Evolutionary conservation across 2,888 invertebrate species (phyloP), one percentile per base, ranked within the genome.

Genomic region (Lomographa bimaculata): DNA sequence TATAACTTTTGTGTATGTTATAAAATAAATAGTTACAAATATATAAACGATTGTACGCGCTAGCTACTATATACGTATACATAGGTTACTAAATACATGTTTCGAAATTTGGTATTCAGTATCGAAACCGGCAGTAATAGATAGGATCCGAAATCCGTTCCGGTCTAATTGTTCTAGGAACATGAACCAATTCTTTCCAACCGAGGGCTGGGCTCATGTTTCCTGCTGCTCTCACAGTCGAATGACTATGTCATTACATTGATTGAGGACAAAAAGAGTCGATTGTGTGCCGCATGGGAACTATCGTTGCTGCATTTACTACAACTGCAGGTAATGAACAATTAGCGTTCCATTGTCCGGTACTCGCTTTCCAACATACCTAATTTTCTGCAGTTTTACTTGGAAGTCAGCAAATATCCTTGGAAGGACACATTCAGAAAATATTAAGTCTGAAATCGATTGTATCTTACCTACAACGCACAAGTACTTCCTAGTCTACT

Each of bases 181-280:
- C 92, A 90, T 73, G 93, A 93, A 92, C 89, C 90, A 42, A 87
- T 92, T 61, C 93, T 94, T 27, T 94, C 94, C 77, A 93, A 80
- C 92, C 91, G 91, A 91, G 73, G 93, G 93, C 64, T 90, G 90
- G 59, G 93, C 93, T 50, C 80, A 56, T 92, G 42, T 94, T 94
- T 78, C 94, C 93, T 61, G 94, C 91, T 35, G 91, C 93, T 50
- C 93, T 93, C 75, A 80, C 93, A 59, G 91, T 38, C 16, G 21
- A 42, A 26, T 27, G 33, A 92, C 87, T 35, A 82, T 86, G 70
- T 79, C 60, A 72, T 70, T 75, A 66, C 68, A 72, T 72, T 58
- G 70, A 67, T 60, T 46, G 74, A 63, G 60, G 64, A 81, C 73
- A 85, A 84, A 84, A 84, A 81, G 54, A 40, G 45, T 48, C 60